Evolutionary conservation across 2,797 vertebrate species (phyloP).

Genomic region (Salmo trutta): DNA sequence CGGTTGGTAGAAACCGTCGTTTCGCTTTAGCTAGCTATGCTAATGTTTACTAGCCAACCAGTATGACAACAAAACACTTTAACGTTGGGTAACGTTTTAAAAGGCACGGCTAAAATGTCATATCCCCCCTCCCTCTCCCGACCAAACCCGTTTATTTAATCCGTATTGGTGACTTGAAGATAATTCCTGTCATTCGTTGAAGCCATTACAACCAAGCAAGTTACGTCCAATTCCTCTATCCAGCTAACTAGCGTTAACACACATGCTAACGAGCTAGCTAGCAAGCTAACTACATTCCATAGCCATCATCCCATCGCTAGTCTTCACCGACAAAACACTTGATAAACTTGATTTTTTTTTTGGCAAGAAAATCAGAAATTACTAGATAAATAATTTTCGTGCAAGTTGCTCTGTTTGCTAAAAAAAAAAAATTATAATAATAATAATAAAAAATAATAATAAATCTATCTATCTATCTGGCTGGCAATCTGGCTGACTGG

Average conservation of each 20-base stretch:
- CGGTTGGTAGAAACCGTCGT: background rate
- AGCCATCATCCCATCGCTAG: no score
- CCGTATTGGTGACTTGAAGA: background rate
- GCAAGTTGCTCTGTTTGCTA: background rate
- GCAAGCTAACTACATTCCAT: background rate
- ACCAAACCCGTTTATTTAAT: background rate
- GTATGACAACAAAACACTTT: background rate
- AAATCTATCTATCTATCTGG: no score
- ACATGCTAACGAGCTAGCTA: slow-evolving; percentile 5
- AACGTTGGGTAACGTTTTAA: background rate
- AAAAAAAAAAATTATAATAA: background rate
- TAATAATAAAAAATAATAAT: no score
- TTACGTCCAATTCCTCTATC: background rate
- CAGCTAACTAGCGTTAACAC: slow-evolving; percentile 37
- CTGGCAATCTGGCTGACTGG: no score
- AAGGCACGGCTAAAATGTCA: background rate
- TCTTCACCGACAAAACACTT: background rate
- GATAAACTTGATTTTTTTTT: background rate
- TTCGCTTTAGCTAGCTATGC: background rate
- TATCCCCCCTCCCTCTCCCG: background rate
- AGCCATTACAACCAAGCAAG: background rate
- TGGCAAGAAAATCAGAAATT: background rate
- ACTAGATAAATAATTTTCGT: background rate
- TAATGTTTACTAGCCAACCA: background rate
- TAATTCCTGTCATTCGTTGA: background rate